phyloP scores from a whole-genome alignment of 2,113 vertebrate genomes.

The Antigone vipio region DNA sequence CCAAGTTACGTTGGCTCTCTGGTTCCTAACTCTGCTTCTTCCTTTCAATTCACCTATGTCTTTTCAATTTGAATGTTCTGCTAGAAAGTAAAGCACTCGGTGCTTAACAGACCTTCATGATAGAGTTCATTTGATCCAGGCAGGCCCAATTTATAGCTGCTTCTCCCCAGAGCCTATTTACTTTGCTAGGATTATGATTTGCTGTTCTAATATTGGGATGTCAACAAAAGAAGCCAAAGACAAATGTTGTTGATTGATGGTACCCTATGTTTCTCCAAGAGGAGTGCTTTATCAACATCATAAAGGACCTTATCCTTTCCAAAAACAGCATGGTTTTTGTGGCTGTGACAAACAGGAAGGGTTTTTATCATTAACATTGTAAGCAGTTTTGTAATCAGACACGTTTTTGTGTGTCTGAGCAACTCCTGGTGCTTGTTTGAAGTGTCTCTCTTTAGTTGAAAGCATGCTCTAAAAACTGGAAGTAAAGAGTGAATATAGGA shows the following conservation, averaged over 20 bases:
- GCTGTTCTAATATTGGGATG: conserved; percentile 71
- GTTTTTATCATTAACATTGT: conserved; percentile 13
- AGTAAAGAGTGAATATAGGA: background rate
- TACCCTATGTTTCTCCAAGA: conserved; percentile 54
- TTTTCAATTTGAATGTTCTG: conserved; percentile 46
- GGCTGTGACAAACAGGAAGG: conserved; percentile 13
- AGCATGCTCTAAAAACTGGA: background rate
- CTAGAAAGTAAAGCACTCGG: conserved; percentile 38
- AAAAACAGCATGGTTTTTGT: conserved; percentile 4
- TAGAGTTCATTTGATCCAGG: conserved; percentile 67
- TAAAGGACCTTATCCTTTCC: conserved; percentile 58
- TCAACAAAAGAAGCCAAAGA: conserved; percentile 63
- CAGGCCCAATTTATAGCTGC: conserved; percentile 62
- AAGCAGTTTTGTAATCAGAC: conserved; percentile 5
- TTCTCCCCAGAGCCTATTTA: conserved; percentile 68
- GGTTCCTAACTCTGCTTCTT: conserved; percentile 8
- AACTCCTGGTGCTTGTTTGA: background rate
- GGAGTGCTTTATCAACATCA: conserved; percentile 67
- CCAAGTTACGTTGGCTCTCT: background rate
- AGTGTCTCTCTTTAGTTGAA: background rate
- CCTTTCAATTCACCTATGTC: background rate
- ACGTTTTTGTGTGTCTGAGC: background rate
- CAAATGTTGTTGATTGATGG: conserved; percentile 69
- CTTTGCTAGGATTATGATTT: conserved; percentile 74
- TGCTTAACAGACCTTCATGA: conserved; percentile 62